These are phyloP conservation scores for Riptortus pedestris DNA, from an alignment of 1,140 invertebrate species.

Conservation along the genomic window DNA sequence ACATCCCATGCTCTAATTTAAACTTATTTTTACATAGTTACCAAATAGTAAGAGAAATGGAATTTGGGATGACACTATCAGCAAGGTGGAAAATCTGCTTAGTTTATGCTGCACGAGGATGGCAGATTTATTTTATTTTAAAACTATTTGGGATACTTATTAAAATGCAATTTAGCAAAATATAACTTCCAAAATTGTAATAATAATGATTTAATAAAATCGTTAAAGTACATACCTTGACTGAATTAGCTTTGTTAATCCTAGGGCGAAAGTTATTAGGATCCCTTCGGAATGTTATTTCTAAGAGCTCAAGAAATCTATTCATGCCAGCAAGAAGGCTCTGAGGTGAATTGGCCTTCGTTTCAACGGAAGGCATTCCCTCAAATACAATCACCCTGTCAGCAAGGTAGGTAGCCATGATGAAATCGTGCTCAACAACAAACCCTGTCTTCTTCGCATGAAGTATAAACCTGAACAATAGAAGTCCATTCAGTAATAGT, in stretches of 20 bases:
- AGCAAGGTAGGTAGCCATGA: slow-evolving; percentile 98
- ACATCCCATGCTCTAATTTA: no score
- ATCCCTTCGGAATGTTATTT: slow-evolving; percentile 97
- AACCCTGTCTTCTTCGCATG: slow-evolving; percentile 99
- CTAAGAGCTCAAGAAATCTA: slow-evolving; percentile 87
- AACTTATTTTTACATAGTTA: no score
- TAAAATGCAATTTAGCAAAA: no score
- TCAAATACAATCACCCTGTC: slow-evolving; percentile 99
- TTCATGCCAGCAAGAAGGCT: slow-evolving; percentile 96
- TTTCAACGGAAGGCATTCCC: slow-evolving; percentile 77
- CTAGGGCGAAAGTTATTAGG: slow-evolving; percentile 96
- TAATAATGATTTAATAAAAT: no score
- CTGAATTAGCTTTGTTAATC: slow-evolving; percentile 94
- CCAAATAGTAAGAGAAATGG: no score
- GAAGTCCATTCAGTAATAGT: slow-evolving; percentile 11
- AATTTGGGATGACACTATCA: no score
- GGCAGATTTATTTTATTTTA: no score
- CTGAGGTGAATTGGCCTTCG: slow-evolving; percentile 85
- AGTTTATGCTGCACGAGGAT: no score
- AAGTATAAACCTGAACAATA: slow-evolving; percentile 74
- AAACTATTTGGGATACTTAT: no score
- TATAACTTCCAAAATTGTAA: no score
- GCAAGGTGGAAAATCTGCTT: no score
- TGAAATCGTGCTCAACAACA: slow-evolving; percentile 99
- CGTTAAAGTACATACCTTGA: slow-evolving; percentile 68